Conservation (phyloP, 2,888 invertebrate species). For the Taenaris catops region DNA sequence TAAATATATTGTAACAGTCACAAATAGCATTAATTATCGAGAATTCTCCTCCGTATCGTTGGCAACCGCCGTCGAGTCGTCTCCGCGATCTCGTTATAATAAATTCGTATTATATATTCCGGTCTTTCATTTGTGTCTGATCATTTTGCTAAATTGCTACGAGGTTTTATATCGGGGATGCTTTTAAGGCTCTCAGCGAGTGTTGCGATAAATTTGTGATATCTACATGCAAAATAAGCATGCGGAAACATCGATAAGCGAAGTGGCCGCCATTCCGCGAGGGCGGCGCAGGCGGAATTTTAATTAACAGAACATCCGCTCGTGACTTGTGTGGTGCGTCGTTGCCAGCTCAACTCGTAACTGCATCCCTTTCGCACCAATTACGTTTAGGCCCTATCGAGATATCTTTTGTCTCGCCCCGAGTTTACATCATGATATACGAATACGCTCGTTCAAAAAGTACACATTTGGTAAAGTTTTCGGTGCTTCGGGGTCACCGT, state of each 20-base stretch:
- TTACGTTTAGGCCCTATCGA: constrained; percentile 32
- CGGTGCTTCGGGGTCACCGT: constrained; percentile 21
- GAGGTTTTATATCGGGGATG: constrained; percentile 6
- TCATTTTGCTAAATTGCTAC: constrained; percentile 5
- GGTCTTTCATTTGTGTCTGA: constrained; percentile 7
- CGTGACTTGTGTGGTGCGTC: constrained; percentile 66
- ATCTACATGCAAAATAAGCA: too few relatives aligned
- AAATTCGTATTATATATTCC: constrained; percentile 12
- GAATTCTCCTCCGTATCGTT: constrained; percentile 2
- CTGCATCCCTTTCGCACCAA: constrained; percentile 48
- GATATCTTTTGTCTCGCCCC: constrained; percentile 37
- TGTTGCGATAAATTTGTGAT: too few relatives aligned
- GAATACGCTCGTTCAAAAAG: constrained; percentile 33
- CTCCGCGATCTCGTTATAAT: constrained; percentile 7
- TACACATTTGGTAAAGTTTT: constrained; percentile 27
- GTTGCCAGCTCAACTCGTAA: constrained; percentile 61
- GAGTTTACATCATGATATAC: constrained; percentile 38
- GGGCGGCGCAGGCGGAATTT: constrained; percentile 80
- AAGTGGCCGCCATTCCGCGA: constrained; percentile 79
- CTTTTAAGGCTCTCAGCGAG: constrained; percentile 4
- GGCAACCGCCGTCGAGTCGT: not conserved
- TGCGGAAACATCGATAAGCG: too few relatives aligned
- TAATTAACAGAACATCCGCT: constrained; percentile 81
- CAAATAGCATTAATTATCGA: constrained; percentile 10
- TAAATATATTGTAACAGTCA: too few relatives aligned